Evolutionary conservation across 2,113 vertebrate species (phyloP).

Genomic region (Ginglymostoma cirratum): DNA sequence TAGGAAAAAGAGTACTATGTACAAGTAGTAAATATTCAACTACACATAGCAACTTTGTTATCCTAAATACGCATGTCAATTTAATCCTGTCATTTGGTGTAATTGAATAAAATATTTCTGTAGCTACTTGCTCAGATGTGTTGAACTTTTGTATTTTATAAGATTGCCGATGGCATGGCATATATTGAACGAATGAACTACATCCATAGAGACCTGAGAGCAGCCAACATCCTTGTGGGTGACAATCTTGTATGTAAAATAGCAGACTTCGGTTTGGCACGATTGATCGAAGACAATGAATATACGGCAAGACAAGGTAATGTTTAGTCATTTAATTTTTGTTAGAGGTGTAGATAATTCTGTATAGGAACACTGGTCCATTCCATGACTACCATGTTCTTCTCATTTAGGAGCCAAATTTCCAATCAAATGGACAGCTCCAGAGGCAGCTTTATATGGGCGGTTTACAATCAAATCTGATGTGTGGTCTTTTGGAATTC

Average conservation of each 20-base stretch:
- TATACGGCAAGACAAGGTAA: constrained; percentile 91
- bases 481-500: constrained; percentile 92
- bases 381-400: constrained; percentile 38
- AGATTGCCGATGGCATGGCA: constrained; percentile 95
- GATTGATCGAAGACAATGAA: constrained; percentile 93
- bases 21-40: background rate
- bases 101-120: too few species aligned
- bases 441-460: constrained; percentile 84
- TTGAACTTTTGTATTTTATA: constrained; percentile 39
- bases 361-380: background rate
- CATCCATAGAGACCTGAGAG: constrained; percentile 90
- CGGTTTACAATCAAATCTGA: constrained; percentile 95
- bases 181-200: constrained; percentile 99
- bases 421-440: constrained; percentile 94
- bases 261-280: constrained; percentile 89
- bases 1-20: background rate
- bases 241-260: constrained; percentile 95
- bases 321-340: constrained; percentile 35
- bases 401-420: constrained; percentile 79
- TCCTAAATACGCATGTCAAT: background rate
- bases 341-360: background rate
- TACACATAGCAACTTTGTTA: background rate
- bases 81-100: too few species aligned
- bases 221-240: constrained; percentile 89
- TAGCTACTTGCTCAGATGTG: background rate